Base-by-base conservation (phyloP, 2,797 vertebrate genomes). In the Chlorospingus semifuscus region DNA sequence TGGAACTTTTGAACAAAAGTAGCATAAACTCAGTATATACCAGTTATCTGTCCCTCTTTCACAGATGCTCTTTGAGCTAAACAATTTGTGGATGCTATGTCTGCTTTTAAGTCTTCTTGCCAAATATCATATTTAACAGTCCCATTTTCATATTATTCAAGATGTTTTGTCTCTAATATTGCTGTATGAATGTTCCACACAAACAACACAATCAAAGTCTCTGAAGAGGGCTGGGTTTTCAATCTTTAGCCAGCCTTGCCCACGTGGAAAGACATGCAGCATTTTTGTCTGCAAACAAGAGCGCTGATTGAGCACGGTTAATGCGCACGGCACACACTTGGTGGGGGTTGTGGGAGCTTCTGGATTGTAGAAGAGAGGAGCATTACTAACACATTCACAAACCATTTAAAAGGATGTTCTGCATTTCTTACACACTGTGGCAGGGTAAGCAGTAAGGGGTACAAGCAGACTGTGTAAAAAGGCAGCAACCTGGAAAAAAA, bases 301-400 rank as follows among this genome's bases (percentile, higher is more conserved):
- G 41, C 4, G 0, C 34, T 8, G 8, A 60, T 7, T 52, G 66
- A n/a, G 26, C 1, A 0, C 3, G 26, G 34, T 34, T 68, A 90
- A 59, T 37, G 44, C 0, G 1, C 44, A 21, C 8, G 2, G 36
- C 52, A 63, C 34, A 18, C 3, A 9, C 77, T 71, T 27, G 34
- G 36, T 56, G 21, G 12, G 41, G 44, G 30, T 34, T 44, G 3
- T 1, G n/a, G 63, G 12, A 44, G n/a, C 44, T 87, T 42, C 69
- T n/a, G 44, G 55, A 16, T 20, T 44, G 14, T 0, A 11, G 29
- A 76, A 49, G 20, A 53, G 29, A 60, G 46, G 8, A 63, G 59
- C 26, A 8, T 34, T 64, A 16, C 15, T 19, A 52, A 34, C 29
- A 21, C 5, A 2, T 46, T 65, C 46, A n/a, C 19, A 53, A 55